Conservation (phyloP, 2,113 vertebrate species). For the Megaceryle torquata region DNA sequence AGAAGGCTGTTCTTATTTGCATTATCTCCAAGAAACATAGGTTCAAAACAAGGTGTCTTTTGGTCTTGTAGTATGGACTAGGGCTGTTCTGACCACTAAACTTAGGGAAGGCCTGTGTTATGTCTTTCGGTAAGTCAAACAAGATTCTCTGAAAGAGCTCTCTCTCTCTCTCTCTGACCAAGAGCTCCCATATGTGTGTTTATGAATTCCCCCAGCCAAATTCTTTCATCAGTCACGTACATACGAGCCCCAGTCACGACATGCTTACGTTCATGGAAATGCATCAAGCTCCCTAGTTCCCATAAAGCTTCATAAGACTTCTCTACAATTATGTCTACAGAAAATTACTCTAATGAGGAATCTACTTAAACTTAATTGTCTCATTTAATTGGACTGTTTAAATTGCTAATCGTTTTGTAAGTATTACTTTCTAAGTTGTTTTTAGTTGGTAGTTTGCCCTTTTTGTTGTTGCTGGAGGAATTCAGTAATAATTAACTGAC, state of each 20-base stretch:
- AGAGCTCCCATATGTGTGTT: not conserved
- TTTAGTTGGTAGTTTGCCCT: slow-evolving; percentile 29
- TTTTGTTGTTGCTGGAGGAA: slow-evolving; percentile 48
- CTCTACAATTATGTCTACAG: not conserved
- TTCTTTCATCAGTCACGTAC: not conserved
- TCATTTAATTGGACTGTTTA: slow-evolving; percentile 44
- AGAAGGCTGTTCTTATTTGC: not conserved
- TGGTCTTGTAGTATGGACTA: not conserved
- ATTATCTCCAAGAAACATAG: not conserved
- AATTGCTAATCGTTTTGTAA: slow-evolving; percentile 47
- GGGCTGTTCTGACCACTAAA: not conserved
- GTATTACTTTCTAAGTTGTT: slow-evolving; percentile 25
- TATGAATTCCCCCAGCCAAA: not conserved
- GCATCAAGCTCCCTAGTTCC: not conserved
- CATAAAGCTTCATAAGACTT: not conserved
- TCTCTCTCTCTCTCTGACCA: not conserved
- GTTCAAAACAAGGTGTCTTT: not conserved
- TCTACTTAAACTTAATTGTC: slow-evolving; percentile 48
- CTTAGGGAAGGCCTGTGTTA: not conserved
- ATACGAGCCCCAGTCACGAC: not conserved
- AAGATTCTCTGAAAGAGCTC: not conserved
- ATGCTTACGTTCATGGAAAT: not conserved
- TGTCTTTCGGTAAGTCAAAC: not conserved
- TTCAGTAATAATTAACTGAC: slow-evolving; percentile 55
- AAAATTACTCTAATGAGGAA: slow-evolving; percentile 45